A percentile compares a stretch with the other conserved stretches of the same genome.
phyloP scores from a whole-genome alignment of 2,888 invertebrate genomes.

The Ephialtes manifestator region DNA sequence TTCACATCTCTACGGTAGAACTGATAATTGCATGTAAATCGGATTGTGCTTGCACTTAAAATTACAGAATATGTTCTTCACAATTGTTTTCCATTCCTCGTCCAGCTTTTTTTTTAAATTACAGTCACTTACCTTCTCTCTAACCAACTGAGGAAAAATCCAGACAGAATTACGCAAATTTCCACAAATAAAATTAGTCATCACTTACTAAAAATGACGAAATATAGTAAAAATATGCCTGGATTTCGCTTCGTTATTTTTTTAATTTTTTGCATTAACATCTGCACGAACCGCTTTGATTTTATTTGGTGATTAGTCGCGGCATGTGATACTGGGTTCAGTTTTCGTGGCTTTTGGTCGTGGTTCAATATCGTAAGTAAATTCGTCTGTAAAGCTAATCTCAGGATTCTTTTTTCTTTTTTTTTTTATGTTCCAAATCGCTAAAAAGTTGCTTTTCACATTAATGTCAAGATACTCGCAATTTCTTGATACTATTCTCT shows the following conservation, averaged over 20 bases:
- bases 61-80: background rate
- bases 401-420: background rate
- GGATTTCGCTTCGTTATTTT: conserved; percentile 16
- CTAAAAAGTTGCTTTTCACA: background rate
- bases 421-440: background rate
- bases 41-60: background rate
- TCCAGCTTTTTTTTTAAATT: conserved; percentile 19
- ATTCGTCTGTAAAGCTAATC: background rate
- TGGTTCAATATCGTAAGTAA: conserved; percentile 42
- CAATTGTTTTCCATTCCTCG: background rate
- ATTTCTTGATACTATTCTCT: conserved; percentile 21
- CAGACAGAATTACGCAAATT: background rate
- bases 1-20: no score
- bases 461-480: conserved; percentile 3
- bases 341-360: conserved; percentile 25
- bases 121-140: conserved; percentile 17
- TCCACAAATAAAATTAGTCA: background rate
- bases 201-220: background rate
- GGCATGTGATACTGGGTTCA: conserved; percentile 13
- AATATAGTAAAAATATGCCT: background rate
- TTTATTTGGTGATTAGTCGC: conserved; percentile 10
- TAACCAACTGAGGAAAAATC: conserved; percentile 3
- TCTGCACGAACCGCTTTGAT: background rate
- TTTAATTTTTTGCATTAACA: background rate
- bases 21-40: conserved; percentile 3